These are phyloP conservation scores for Blomia tropicalis DNA, from an alignment of 2,888 invertebrate genomes.

Conservation along the genomic window DNA sequence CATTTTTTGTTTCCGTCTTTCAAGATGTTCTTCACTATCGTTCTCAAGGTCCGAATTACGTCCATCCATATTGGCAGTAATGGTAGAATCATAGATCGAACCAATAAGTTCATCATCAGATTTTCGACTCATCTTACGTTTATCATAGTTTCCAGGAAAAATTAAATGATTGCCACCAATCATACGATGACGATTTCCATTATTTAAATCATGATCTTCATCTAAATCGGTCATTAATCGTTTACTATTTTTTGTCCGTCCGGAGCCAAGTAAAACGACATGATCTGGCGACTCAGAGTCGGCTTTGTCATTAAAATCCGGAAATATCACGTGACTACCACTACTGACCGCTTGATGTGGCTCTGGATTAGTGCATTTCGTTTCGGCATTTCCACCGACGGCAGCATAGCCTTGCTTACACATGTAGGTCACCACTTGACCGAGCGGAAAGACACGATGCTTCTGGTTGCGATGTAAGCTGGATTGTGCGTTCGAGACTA, in stretches of 20 bases:
- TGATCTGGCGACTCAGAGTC: background rate
- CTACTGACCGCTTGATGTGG: background rate
- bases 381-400: background rate
- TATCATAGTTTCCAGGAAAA: slow-evolving; percentile 2
- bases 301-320: background rate
- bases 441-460: slow-evolving; percentile 18
- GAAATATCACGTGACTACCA: slow-evolving; percentile 3
- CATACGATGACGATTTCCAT: too few species aligned
- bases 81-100: background rate
- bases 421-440: slow-evolving; percentile 7
- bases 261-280: background rate
- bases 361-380: background rate
- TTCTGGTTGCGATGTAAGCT: slow-evolving; percentile 19
- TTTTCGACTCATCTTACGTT: slow-evolving; percentile 3
- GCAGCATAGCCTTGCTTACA: slow-evolving; percentile 10
- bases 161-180: background rate
- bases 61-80: background rate
- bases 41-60: background rate
- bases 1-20: background rate
- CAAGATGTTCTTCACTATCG: background rate
- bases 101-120: background rate
- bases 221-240: background rate
- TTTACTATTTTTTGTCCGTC: slow-evolving; percentile 4
- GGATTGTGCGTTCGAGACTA: slow-evolving; percentile 16
- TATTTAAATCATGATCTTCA: background rate